Percentiles rank a stretch among this genome's conserved stretches.
Conservation (phyloP, 1,140 invertebrate species). For the Euura lappo region DNA sequence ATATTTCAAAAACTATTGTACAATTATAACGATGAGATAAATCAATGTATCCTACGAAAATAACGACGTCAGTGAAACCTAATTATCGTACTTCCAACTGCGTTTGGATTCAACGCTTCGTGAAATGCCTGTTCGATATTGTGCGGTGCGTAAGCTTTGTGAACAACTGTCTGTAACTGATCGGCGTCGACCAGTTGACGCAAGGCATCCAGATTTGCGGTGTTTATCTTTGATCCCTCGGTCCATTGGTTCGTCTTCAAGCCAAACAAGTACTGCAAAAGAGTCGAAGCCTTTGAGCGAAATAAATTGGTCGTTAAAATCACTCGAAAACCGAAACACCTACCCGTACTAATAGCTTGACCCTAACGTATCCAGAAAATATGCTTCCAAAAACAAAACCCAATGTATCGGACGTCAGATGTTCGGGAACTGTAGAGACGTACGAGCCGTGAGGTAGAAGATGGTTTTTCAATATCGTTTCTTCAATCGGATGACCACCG, state of each 20-base stretch:
- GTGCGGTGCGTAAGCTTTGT: conserved; percentile 70
- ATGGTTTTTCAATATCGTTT: conserved; percentile 55
- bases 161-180: conserved; percentile 66
- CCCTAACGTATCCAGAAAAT: conserved; percentile 57
- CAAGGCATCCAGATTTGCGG: conserved; percentile 59
- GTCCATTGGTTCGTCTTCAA: conserved; percentile 50
- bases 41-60: conserved; percentile 5
- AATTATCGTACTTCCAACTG: conserved; percentile 78
- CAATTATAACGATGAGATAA: neutral
- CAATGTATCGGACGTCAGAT: conserved; percentile 63
- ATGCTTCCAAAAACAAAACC: conserved; percentile 61
- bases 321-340: conserved; percentile 21
- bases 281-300: conserved; percentile 21
- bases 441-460: conserved; percentile 58
- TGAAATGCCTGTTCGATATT: conserved; percentile 73
- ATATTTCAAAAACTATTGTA: too few species aligned
- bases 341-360: conserved; percentile 57
- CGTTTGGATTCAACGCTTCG: conserved; percentile 69
- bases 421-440: conserved; percentile 58
- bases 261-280: conserved; percentile 51
- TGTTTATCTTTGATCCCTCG: conserved; percentile 59
- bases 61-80: conserved; percentile 66
- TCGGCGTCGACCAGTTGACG: conserved; percentile 62
- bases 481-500: conserved; percentile 50
- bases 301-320: conserved; percentile 21